Conservation (phyloP, 2,113 vertebrate species). For the Stigmatopora nigra region DNA sequence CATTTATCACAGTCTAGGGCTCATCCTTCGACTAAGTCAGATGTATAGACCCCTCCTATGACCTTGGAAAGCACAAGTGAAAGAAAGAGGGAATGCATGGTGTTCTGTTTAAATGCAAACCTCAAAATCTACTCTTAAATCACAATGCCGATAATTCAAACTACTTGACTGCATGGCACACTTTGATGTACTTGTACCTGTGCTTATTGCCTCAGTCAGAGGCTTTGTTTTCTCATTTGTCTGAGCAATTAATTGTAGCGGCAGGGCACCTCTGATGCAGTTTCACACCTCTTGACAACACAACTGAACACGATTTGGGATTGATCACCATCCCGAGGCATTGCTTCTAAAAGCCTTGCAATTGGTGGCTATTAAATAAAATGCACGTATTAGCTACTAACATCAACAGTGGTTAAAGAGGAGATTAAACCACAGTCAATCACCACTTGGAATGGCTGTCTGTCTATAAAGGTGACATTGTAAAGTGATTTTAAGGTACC, state of each 20-base stretch:
- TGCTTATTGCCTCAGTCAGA: constrained; percentile 39
- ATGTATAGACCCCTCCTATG: not conserved
- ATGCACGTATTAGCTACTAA: not conserved
- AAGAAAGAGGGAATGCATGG: not conserved
- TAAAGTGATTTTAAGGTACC: constrained; percentile 21
- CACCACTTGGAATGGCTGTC: not conserved
- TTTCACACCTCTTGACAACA: constrained; percentile 41
- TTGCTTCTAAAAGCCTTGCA: constrained; percentile 38
- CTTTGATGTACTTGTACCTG: constrained; percentile 39
- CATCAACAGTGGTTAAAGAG: not conserved
- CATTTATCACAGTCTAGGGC: not conserved
- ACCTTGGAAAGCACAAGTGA: not conserved
- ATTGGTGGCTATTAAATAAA: constrained; percentile 29
- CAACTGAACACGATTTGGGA: not conserved
- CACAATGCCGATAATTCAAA: not conserved
- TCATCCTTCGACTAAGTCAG: not conserved
- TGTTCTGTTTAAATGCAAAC: not conserved
- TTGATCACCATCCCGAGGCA: constrained; percentile 40
- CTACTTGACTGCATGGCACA: constrained; percentile 25
- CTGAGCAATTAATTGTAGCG: constrained; percentile 64
- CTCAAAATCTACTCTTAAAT: not conserved
- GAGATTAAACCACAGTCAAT: not conserved
- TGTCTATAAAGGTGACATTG: constrained; percentile 1
- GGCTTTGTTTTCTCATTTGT: constrained; percentile 55
- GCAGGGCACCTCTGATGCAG: constrained; percentile 32